phyloP scores from a whole-genome alignment of 2,888 invertebrate species.

The Trimorus sp. region DNA sequence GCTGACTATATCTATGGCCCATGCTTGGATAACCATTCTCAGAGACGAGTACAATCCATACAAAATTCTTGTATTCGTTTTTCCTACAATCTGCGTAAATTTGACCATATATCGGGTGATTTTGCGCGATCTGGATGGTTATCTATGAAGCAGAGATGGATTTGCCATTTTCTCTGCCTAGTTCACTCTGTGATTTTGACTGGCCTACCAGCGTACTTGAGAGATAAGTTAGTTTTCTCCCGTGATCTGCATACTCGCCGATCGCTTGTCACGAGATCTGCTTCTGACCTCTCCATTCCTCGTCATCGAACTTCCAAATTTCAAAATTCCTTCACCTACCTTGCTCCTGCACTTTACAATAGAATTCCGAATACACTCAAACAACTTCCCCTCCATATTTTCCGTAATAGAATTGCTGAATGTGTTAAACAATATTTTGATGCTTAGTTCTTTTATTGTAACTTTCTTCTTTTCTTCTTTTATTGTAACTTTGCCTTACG shows the following conservation, averaged over 20 bases:
- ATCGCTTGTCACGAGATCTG: not conserved
- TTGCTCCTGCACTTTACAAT: not conserved
- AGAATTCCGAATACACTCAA: not conserved
- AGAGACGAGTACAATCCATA: not conserved
- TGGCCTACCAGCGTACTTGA: not conserved
- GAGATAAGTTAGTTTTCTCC: too few species aligned
- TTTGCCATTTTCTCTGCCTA: too few species aligned
- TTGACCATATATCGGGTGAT: constrained; percentile 1
- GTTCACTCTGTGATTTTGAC: not conserved
- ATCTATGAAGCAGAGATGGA: not conserved
- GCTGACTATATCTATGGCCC: constrained; percentile 11
- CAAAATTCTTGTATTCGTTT: constrained; percentile 16
- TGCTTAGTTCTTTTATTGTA: too few species aligned
- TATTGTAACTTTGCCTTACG: too few species aligned
- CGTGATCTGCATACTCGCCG: not conserved
- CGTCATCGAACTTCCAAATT: not conserved
- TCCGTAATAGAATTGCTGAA: too few species aligned
- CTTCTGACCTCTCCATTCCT: not conserved
- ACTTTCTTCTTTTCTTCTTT: too few species aligned
- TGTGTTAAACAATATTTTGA: too few species aligned
- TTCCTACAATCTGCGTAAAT: not conserved
- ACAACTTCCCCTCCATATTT: too few species aligned
- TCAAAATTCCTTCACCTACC: not conserved
- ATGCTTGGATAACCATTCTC: not conserved
- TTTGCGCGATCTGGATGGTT: not conserved